Conservation (phyloP, 2,113 vertebrate species). For the Daubentonia madagascariensis region DNA sequence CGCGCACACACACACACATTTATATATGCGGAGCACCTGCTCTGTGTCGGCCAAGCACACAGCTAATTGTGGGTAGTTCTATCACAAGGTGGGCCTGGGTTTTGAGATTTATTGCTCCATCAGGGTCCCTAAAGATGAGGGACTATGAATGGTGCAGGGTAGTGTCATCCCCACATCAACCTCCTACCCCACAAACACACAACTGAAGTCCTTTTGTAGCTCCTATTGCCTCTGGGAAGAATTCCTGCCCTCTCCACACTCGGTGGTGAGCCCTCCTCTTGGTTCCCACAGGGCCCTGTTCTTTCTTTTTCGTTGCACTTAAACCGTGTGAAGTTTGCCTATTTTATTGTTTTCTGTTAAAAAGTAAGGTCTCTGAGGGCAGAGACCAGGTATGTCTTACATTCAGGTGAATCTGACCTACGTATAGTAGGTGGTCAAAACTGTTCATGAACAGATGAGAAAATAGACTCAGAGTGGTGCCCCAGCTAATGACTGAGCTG, state of each 20-base stretch:
- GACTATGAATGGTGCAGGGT: neutral
- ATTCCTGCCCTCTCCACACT: neutral
- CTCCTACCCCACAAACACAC: neutral
- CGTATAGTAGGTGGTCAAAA: neutral
- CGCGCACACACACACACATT: neutral
- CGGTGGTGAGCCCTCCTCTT: neutral
- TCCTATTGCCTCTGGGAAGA: neutral
- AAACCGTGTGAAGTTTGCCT: neutral
- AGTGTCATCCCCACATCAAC: neutral
- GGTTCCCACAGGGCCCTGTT: neutral
- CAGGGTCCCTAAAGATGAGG: neutral
- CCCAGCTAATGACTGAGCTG: too few species aligned
- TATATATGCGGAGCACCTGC: neutral
- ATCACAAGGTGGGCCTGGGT: neutral
- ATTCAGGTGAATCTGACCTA: neutral
- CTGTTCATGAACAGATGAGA: neutral
- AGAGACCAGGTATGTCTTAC: neutral
- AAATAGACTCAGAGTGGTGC: too few species aligned
- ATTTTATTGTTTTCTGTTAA: neutral
- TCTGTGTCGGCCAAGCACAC: neutral
- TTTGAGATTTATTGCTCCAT: neutral
- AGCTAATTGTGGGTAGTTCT: neutral
- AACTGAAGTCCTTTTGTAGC: neutral
- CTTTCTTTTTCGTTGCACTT: neutral
- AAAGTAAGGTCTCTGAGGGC: neutral